These are phyloP conservation scores for Caenorhabditis tropicalis DNA, from an alignment of 1,140 invertebrate genomes.

Conservation along the genomic window DNA sequence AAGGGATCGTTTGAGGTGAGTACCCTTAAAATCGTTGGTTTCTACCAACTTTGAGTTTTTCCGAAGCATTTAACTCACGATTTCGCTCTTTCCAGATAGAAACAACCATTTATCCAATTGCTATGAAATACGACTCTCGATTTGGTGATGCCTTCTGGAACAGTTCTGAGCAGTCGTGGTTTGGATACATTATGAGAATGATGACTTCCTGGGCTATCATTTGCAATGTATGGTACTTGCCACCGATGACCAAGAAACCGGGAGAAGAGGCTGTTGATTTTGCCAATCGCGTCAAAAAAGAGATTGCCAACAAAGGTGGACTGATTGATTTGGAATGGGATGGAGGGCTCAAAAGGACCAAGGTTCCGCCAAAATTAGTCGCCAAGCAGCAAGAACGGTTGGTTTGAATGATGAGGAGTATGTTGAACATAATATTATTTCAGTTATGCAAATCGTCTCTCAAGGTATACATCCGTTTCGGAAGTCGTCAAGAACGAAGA, in stretches of 20 bases:
- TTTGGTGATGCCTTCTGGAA: constrained; percentile 99
- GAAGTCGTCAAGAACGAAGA: constrained; percentile 21
- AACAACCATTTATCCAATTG: constrained; percentile 71
- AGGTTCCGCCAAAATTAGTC: constrained; percentile 55
- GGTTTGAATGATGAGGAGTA: neutral
- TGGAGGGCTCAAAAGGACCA: constrained; percentile 65
- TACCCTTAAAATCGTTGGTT: neutral
- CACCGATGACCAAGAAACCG: constrained; percentile 80
- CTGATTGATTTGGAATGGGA: constrained; percentile 75
- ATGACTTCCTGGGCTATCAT: constrained; percentile 99
- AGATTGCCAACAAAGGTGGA: constrained; percentile 74
- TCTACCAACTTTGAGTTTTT: constrained; percentile 36
- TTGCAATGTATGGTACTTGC: constrained; percentile 98
- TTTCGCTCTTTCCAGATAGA: constrained; percentile 58
- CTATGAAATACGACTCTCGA: constrained; percentile 88
- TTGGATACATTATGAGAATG: constrained; percentile 95
- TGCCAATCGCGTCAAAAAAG: constrained; percentile 74
- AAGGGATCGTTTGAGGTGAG: constrained; percentile 96
- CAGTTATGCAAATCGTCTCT: constrained; percentile 42
- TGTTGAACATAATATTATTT: neutral
- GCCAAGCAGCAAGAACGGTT: constrained; percentile 52
- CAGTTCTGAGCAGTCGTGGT: constrained; percentile 87
- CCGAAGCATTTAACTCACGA: neutral
- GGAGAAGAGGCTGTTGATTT: constrained; percentile 74
- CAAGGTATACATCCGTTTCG: constrained; percentile 40